Evolutionary conservation across 2,888 invertebrate species (phyloP).

Genomic region (Hanleya hanleyi): DNA sequence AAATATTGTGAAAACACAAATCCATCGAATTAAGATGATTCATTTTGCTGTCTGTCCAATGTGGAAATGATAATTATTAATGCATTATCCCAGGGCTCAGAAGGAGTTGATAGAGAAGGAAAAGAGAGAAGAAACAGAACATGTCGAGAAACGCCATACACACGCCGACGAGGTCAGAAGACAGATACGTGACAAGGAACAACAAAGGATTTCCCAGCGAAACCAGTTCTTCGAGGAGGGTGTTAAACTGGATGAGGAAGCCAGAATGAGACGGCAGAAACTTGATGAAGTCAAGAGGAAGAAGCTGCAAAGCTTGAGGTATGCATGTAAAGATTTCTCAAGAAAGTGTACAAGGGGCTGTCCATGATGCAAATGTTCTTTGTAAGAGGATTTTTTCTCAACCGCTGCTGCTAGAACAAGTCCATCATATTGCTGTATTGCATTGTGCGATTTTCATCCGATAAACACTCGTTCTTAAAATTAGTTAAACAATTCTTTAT

Average conservation of each 20-base stretch:
- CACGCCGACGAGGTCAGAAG: slow-evolving; percentile 68
- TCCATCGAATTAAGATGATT: too few relatives aligned
- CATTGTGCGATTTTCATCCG: too few relatives aligned
- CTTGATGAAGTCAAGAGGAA: slow-evolving; percentile 72
- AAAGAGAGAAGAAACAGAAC: slow-evolving; percentile 60
- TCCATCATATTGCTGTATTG: not conserved
- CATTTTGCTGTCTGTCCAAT: too few relatives aligned
- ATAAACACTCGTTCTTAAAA: not conserved
- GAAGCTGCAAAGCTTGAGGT: slow-evolving; percentile 72
- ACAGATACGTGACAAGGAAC: slow-evolving; percentile 72
- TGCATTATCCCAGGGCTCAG: slow-evolving; percentile 66
- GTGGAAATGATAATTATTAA: too few relatives aligned
- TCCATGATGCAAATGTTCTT: not conserved
- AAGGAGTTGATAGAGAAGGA: slow-evolving; percentile 73
- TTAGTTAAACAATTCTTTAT: not conserved
- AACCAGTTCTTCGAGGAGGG: slow-evolving; percentile 74
- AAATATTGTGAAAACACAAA: too few relatives aligned
- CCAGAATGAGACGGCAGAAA: slow-evolving; percentile 61
- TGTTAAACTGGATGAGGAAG: slow-evolving; percentile 71
- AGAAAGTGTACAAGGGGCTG: not conserved
- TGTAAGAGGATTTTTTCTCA: not conserved
- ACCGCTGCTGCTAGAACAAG: not conserved
- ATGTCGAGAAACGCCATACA: slow-evolving; percentile 46
- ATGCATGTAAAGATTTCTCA: slow-evolving; percentile 18
- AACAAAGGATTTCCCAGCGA: slow-evolving; percentile 65